Percentiles rank a stretch among this genome's conserved stretches.
phyloP scores from a whole-genome alignment of 2,797 vertebrate species.

The Notolabrus celidotus region DNA sequence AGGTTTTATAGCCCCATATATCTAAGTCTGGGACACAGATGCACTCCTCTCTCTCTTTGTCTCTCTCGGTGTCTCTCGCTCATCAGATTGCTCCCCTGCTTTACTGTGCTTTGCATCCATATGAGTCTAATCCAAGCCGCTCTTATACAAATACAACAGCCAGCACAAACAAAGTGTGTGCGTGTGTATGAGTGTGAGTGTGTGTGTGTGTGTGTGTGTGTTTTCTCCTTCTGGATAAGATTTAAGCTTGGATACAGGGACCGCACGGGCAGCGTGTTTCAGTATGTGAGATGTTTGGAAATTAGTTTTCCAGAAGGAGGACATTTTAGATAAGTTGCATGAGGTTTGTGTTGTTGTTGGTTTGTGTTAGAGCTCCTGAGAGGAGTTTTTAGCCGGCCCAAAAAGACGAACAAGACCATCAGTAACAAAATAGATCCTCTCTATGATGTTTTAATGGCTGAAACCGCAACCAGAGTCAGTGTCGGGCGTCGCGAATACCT shows the following conservation, averaged over 20 bases:
- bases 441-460: too few relatives aligned
- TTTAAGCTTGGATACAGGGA: constrained; percentile 29
- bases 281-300: background rate
- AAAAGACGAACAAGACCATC: too few relatives aligned
- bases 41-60: constrained; percentile 37
- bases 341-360: constrained; percentile 4
- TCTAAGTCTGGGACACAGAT: constrained; percentile 48
- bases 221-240: constrained; percentile 31
- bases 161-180: constrained; percentile 26
- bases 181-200: background rate
- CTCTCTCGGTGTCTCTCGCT: constrained; percentile 25
- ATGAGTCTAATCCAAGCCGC: constrained; percentile 50
- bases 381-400: too few relatives aligned
- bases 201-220: constrained; percentile 7
- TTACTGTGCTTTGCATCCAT: constrained; percentile 64
- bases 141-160: constrained; percentile 30
- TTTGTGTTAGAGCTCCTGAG: too few relatives aligned
- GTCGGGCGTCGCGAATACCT: too few relatives aligned
- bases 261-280: constrained; percentile 12
- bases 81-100: constrained; percentile 41
- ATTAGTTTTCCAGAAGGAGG: constrained; percentile 1
- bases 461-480: too few relatives aligned
- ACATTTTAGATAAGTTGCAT: constrained; percentile 6
- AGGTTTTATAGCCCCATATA: constrained; percentile 75
- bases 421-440: too few relatives aligned